A percentile compares a stretch with the other conserved stretches of the same genome.
These are phyloP conservation scores for Homarus gammarus DNA, from an alignment of 2,888 invertebrate genomes.

Conservation along the genomic window DNA sequence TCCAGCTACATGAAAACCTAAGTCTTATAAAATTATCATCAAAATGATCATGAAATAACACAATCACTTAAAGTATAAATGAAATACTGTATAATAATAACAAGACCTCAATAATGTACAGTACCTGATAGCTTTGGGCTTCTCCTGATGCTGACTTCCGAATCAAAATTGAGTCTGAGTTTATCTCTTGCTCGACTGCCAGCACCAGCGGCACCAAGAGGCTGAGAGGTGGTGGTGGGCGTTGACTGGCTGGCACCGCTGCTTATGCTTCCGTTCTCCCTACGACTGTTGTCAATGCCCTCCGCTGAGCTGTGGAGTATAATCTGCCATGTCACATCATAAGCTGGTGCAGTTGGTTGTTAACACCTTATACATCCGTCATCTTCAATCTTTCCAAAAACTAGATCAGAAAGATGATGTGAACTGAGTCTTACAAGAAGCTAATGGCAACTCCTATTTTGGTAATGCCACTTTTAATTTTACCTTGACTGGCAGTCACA, in stretches of 20 bases:
- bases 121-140: constrained; percentile 64
- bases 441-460: no score
- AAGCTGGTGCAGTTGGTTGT: background rate
- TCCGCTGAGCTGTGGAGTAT: constrained; percentile 40
- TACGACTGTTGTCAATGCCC: constrained; percentile 35
- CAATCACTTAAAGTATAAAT: no score
- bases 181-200: constrained; percentile 69
- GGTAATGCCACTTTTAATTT: no score
- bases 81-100: background rate
- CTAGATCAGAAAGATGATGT: no score
- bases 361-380: background rate
- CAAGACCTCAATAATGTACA: background rate
- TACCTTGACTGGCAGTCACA: no score
- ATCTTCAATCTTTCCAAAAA: no score
- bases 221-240: constrained; percentile 29
- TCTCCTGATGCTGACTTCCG: constrained; percentile 56
- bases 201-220: constrained; percentile 47
- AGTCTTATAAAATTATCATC: no score
- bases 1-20: no score
- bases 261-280: constrained; percentile 44
- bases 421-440: no score
- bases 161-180: constrained; percentile 71
- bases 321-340: background rate
- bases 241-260: constrained; percentile 36
- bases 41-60: no score